A percentile compares a stretch with the other conserved stretches of the same genome.
These are phyloP conservation scores for Anoplius nigerrimus DNA, from an alignment of 2,888 invertebrate genomes.

Conservation along the genomic window DNA sequence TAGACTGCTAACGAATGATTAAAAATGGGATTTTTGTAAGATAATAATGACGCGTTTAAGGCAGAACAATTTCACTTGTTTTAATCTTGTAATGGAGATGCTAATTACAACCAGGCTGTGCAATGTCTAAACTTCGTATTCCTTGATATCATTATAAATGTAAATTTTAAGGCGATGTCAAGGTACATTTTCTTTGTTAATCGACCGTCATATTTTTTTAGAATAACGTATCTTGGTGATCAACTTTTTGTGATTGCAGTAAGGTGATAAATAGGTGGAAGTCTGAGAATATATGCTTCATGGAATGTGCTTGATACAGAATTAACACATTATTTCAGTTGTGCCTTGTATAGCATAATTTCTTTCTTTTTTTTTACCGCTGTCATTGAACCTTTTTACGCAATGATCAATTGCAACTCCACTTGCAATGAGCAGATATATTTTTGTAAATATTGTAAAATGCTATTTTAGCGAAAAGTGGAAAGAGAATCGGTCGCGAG, in stretches of 20 bases:
- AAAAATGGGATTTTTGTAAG: conserved; percentile 10
- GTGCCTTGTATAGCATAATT: conserved; percentile 2
- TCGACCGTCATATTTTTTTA: conserved; percentile 23
- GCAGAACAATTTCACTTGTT: conserved; percentile 9
- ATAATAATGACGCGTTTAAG: conserved; percentile 15
- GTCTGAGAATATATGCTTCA: conserved; percentile 10
- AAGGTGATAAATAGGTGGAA: conserved; percentile 17
- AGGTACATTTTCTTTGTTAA: conserved; percentile 29
- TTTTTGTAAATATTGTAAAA: conserved; percentile 33
- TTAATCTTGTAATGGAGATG: conserved; percentile 22
- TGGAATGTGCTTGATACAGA: neutral
- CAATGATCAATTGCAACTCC: conserved; percentile 1
- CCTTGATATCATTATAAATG: conserved; percentile 23
- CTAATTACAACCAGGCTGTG: conserved; percentile 47
- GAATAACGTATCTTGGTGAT: conserved; percentile 26
- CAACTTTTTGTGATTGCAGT: conserved; percentile 26
- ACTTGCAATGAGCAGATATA: neutral
- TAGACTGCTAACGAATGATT: conserved; percentile 21
- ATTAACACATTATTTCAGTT: neutral
- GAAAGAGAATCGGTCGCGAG: too few species aligned
- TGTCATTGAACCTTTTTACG: conserved; percentile 6
- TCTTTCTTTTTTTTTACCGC: neutral
- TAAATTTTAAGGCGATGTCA: conserved; percentile 27
- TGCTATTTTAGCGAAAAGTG: conserved; percentile 51
- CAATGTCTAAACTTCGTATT: conserved; percentile 40